Evolutionary conservation across 2,113 vertebrate species (phyloP), one percentile per base, ranked within the genome.

Genomic region (Anguilla rostrata): DNA sequence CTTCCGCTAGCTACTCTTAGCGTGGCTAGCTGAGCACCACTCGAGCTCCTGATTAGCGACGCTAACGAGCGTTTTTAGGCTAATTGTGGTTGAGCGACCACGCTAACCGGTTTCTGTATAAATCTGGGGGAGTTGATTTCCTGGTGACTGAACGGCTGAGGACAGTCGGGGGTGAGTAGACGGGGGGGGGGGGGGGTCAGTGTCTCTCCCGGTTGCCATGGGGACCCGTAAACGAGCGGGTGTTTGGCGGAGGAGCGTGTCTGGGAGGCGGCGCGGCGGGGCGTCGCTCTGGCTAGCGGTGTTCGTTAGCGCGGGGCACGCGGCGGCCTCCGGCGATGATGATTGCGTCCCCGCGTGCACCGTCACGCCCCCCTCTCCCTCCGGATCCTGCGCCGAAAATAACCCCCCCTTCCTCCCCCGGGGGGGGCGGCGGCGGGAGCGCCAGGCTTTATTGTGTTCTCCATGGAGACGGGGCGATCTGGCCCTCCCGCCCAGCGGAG

Each of bases 381-480:
- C 81, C 12, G n/a, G 43, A 43, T 39, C 78, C 53, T 5, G 5
- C 11, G 9, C 71, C n/a, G 71, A 34, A 75, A 75, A 75, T 75
- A 75, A 75, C 71, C 71, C n/a, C 66, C 66, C 26, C 63, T 18
- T 3, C 56, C 0, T 2, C 56, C 56, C 56, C 14, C 56, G 43
- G 3, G 22, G 60, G 22, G 49, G 60, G 18, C 20, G 2, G 22
- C n/a, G 26, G n/a, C n/a, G 1, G 9, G 71, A 34, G 71, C 9
- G 71, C 2, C 12, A 0, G n/a, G 49, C 39, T 80, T 81, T 85
- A 85, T 85, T 85, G 84, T 80, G 78, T 81, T 75, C 34, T 75
- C 84, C 84, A 85, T 81, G 84, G 84, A 85, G 84, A 85, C 39
- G 41, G 8, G 4, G 82, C 40, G 82, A 83, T 83, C 82, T 39